Base-by-base conservation (phyloP, 2,797 vertebrate species). In the Urosaurus nigricauda region DNA sequence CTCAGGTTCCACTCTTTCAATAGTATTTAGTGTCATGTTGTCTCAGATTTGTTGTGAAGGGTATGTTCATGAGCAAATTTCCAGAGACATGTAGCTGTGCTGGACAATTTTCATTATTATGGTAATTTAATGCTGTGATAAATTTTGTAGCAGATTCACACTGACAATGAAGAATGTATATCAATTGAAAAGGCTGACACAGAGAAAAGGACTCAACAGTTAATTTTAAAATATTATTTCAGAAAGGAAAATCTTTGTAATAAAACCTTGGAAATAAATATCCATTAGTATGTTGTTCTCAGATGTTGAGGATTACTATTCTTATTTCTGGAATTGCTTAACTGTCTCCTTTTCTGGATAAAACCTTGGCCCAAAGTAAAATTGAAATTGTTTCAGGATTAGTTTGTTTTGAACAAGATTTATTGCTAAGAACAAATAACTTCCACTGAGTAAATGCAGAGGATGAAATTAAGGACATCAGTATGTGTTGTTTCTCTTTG, bases 341-440 rank as follows among this genome's bases (percentile, higher is more conserved):
- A 37, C 13, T 37, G 5, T 65, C 70, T 63, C 3, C 24, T 14
- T 75, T 85, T 37, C 21, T 80, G 8, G 71, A 40, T 79, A 74
- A 43, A 43, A n/a, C 19, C 56, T 40, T 56, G 53, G 78, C 14
- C 56, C 29, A 74, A 47, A 87, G n/a, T 56, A 87, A 73, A 87
- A 21, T 11, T 43, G 29, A 26, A 47, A 51, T 78, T 5, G 40
- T 26, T 78, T n/a, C 32, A 16, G 24, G 5, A 47, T 82, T 63
- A 43, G 37, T 58, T 85, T 75, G 56, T 75, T 73, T 82, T 83
- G 26, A 80, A 37, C n/a, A 56, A 19, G 43, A 71, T 87, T 71
- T 43, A 65, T 53, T 80, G n/a, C 32, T 0, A 14, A 89, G 91
- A 89, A 90, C 92, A 92, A 88, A 89, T 94, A 91, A 85, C 85